Base-by-base conservation (phyloP, 1,140 invertebrate genomes). In the Zaprionus davidi region DNA sequence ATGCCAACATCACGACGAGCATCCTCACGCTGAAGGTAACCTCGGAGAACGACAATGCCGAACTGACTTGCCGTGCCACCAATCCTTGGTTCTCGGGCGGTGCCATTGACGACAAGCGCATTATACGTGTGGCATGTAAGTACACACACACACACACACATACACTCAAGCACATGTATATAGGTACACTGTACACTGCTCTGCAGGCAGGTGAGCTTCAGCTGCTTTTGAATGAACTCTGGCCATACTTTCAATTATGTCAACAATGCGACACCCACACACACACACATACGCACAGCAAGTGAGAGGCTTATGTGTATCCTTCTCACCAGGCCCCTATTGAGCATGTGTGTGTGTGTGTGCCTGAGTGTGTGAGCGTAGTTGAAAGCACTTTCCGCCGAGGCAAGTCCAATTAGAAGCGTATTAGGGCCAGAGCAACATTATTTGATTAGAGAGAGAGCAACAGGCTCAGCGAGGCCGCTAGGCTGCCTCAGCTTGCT, bases 1-100 rank as follows among this genome's bases (percentile, higher is more conserved):
- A 94, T 72, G 95, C 94, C 64, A 96, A 97, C 90, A 94, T 95
- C 46, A 97, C 96, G 12, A 95, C 94, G 53, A 97, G 96, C 92
- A 96, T 95, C 67, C 93, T 97, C 63, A 95, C 94, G n/a, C 94
- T 97, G 79, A 95, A 94, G 22, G 95, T 97, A 26, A 94, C 94
- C 26, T 95, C 96, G 73, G 95, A 96, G 41, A 96, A 98, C 93
- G 96, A 97, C 83, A 97, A 96, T 24, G 96, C 96, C 76, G 95
- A 96, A 77, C 94, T 98, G 58, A 96, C 96, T 51, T 98, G 97
- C 90, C 94, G 96, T 72, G 97, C 97, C n/a, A 96, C 97, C 92
- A 98, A 98, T 94, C 96, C 97, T 3, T 96, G 96, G 93, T 96
- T 98, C 90, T 96, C 97, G 20, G 96, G 96, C 31, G 95, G 96